A percentile compares a stretch with the other conserved stretches of the same genome.
phyloP scores from a whole-genome alignment of 1,140 invertebrate species.

The Drosophila quadrilineata region DNA sequence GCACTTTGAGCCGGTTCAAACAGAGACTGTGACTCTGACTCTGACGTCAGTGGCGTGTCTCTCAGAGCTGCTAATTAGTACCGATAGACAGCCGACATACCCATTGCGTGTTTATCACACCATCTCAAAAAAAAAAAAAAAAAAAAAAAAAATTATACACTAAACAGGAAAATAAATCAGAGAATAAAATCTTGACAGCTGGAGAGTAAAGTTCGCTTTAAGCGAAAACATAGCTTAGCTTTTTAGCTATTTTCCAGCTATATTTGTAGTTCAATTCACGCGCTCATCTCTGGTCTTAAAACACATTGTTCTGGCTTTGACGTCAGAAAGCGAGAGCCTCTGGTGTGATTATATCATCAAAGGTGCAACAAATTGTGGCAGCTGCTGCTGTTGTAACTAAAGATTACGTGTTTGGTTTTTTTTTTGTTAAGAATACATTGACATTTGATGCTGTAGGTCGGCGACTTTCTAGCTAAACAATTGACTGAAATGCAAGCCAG shows the following conservation, averaged over 20 bases:
- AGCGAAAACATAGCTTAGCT: too few species aligned
- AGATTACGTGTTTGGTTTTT: too few species aligned
- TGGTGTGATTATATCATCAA: too few species aligned
- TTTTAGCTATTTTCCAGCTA: too few species aligned
- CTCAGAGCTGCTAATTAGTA: slow-evolving; percentile 64
- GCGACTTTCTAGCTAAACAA: slow-evolving; percentile 52
- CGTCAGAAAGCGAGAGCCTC: too few species aligned
- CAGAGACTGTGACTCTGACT: too few species aligned
- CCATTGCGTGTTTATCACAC: slow-evolving; percentile 60
- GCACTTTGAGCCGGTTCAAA: slow-evolving; percentile 48
- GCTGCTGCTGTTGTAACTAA: background rate
- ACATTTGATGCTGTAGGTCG: slow-evolving; percentile 33
- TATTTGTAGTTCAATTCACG: too few species aligned
- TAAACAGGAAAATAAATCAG: slow-evolving; percentile 6
- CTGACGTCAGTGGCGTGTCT: too few species aligned
- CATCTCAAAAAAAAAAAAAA: slow-evolving; percentile 33
- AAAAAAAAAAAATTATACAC: slow-evolving; percentile 14
- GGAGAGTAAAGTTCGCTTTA: too few species aligned
- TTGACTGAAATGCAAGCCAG: slow-evolving; percentile 51
- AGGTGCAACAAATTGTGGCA: too few species aligned
- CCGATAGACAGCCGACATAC: slow-evolving; percentile 2
- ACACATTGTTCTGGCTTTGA: too few species aligned
- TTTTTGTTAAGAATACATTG: background rate
- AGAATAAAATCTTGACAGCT: background rate
- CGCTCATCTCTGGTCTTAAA: too few species aligned